phyloP scores from a whole-genome alignment of 2,113 vertebrate species.

The Ictalurus furcatus region DNA sequence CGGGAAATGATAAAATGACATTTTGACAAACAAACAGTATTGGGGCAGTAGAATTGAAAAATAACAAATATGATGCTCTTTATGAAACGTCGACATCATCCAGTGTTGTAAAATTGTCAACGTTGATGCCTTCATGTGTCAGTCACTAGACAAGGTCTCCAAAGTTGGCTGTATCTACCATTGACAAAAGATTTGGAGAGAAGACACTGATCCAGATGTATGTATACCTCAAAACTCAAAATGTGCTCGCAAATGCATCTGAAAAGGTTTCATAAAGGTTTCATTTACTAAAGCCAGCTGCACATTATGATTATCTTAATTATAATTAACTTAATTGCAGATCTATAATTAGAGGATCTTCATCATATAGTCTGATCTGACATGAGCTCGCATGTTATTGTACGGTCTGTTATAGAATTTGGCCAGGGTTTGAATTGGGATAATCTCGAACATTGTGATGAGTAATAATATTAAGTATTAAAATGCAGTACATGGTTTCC shows the following conservation, averaged over 20 bases:
- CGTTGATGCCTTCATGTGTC: neutral
- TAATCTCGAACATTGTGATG: neutral
- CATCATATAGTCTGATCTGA: too few species aligned
- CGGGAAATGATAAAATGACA: neutral
- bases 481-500: too few species aligned
- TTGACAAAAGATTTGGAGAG: neutral
- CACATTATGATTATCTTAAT: neutral
- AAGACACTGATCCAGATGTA: neutral
- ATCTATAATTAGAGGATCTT: neutral
- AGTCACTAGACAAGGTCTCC: neutral
- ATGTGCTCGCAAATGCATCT: neutral
- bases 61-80: neutral
- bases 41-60: neutral
- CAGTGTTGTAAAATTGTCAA: neutral
- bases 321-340: neutral
- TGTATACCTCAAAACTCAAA: neutral
- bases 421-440: neutral
- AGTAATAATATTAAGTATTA: too few species aligned
- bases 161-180: too few species aligned
- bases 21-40: neutral
- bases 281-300: neutral
- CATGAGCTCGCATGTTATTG: neutral
- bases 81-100: neutral
- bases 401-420: neutral
- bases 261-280: neutral